These are phyloP conservation scores for Agraylea sexmaculata DNA, from an alignment of 1,140 invertebrate species.

Conservation along the genomic window DNA sequence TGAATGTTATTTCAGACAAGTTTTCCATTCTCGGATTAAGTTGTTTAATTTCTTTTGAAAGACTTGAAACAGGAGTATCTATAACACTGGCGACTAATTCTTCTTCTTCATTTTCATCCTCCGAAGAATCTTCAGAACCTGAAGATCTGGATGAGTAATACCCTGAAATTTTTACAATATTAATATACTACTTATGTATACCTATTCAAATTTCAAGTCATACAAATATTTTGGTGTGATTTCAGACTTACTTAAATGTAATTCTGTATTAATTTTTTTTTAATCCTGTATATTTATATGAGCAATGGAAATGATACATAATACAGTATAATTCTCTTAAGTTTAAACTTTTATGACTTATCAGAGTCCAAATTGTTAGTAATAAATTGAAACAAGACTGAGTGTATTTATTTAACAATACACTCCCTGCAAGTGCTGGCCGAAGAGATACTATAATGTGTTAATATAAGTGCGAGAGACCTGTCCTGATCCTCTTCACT, in stretches of 20 bases:
- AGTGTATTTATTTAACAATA: background rate
- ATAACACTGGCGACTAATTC: conserved; percentile 4
- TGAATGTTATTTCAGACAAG: conserved; percentile 8
- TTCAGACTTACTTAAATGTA: too few species aligned
- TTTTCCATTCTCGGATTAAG: conserved; percentile 3
- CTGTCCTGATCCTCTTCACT: conserved; percentile 35
- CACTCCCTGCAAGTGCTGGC: background rate
- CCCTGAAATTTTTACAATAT: too few species aligned
- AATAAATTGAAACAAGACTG: conserved; percentile 12
- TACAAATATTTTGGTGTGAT: too few species aligned
- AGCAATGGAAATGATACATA: background rate
- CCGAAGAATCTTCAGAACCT: conserved; percentile 25
- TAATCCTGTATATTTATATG: background rate
- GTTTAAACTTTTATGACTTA: conserved; percentile 4
- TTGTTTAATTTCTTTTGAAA: conserved; percentile 2
- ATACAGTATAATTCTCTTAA: background rate
- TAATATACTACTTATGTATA: too few species aligned
- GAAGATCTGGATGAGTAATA: too few species aligned
- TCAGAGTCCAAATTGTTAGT: background rate
- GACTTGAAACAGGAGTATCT: conserved; percentile 1
- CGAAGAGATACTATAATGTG: background rate
- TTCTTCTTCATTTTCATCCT: conserved; percentile 10
- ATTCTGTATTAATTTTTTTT: background rate
- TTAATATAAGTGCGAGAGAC: conserved; percentile 13
- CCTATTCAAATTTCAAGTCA: too few species aligned